These are phyloP conservation scores for Xanthia icteritia DNA, from an alignment of 2,888 invertebrate genomes.

Conservation along the genomic window DNA sequence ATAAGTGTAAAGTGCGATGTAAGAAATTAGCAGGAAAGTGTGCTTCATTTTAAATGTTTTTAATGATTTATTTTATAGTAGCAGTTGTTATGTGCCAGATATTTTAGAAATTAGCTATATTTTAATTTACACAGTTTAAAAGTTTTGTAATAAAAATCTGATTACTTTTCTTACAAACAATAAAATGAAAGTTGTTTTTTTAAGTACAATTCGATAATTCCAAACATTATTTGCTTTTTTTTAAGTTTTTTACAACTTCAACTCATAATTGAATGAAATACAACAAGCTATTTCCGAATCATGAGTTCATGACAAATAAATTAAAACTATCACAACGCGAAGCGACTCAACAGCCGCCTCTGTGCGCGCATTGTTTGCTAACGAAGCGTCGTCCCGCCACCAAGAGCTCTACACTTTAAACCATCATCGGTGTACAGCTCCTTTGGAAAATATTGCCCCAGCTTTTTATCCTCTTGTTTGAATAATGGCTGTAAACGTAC, in stretches of 20 bases:
- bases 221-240: no score
- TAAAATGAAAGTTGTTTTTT: no score
- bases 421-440: constrained; percentile 87
- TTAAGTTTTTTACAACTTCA: neutral
- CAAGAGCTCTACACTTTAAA: constrained; percentile 89
- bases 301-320: constrained; percentile 18
- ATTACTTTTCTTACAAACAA: no score
- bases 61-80: neutral
- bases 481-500: constrained; percentile 90
- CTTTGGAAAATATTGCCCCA: constrained; percentile 89
- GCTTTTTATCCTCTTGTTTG: constrained; percentile 90
- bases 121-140: neutral
- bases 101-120: neutral
- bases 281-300: neutral
- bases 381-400: constrained; percentile 86
- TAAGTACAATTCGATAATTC: no score
- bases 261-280: neutral
- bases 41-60: neutral
- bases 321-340: constrained; percentile 1
- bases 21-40: no score
- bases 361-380: constrained; percentile 86
- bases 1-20: no score
- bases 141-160: no score
- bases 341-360: constrained; percentile 41
- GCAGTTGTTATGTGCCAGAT: neutral